Percentiles rank a stretch among this genome's conserved stretches.
Evolutionary conservation across 2,113 vertebrate species (phyloP).

Genomic region (western clawed frog (Xenopus tropicalis)): UCB_Xtro_10.0 CM004443.2:209480501-209481000

Average conservation of each 20-base stretch:
- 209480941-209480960: slow-evolving; percentile 74
- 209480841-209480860: slow-evolving; percentile 84
- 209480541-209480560: slow-evolving; percentile 82
- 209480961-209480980: slow-evolving; percentile 72
- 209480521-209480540: slow-evolving; percentile 80
- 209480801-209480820: slow-evolving; percentile 73
- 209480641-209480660: slow-evolving; percentile 79
- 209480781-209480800: slow-evolving; percentile 76
- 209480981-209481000: slow-evolving; percentile 76
- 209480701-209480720: slow-evolving; percentile 62
- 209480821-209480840: slow-evolving; percentile 77
- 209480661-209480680: slow-evolving; percentile 73
- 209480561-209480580: slow-evolving; percentile 81
- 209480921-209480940: slow-evolving; percentile 76
- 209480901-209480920: slow-evolving; percentile 80
- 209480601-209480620: slow-evolving; percentile 79
- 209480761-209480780: slow-evolving; percentile 71
- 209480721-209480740: slow-evolving; percentile 59
- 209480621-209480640: slow-evolving; percentile 74
- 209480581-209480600: slow-evolving; percentile 78
- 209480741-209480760: slow-evolving; percentile 73
- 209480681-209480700: slow-evolving; percentile 64
- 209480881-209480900: slow-evolving; percentile 80
- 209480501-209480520: slow-evolving; percentile 72
- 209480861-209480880: slow-evolving; percentile 80